Percentiles rank a stretch among this genome's conserved stretches.
phyloP scores from a whole-genome alignment of 1,140 invertebrate genomes.

The Conus betulinus region DNA sequence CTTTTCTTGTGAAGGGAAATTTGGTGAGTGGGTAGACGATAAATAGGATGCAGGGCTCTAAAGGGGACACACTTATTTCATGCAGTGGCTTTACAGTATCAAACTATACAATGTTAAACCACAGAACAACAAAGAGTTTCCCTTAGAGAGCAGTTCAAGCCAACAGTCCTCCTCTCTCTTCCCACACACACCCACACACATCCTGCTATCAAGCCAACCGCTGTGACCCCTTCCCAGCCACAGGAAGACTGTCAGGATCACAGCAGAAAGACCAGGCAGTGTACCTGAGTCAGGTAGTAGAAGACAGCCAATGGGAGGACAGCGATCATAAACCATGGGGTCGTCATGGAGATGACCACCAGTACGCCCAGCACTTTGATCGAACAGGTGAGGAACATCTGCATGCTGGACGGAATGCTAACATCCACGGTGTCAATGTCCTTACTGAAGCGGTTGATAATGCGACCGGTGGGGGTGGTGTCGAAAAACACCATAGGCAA shows the following conservation, averaged over 20 bases:
- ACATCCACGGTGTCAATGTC: conserved; percentile 77
- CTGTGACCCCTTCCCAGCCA: neutral
- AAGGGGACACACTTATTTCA: too few species aligned
- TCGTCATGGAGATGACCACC: conserved; percentile 92
- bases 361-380: conserved; percentile 90
- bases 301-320: conserved; percentile 89
- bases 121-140: too few species aligned
- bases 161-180: too few species aligned
- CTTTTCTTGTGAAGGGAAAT: too few species aligned
- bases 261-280: neutral
- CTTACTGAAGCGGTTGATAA: conserved; percentile 81
- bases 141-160: too few species aligned
- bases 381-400: conserved; percentile 66
- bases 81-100: too few species aligned
- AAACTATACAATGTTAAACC: too few species aligned
- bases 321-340: conserved; percentile 89
- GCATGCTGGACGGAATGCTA: conserved; percentile 66
- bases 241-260: neutral
- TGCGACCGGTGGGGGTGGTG: conserved; percentile 80
- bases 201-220: neutral
- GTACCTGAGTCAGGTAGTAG: conserved; percentile 90
- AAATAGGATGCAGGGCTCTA: too few species aligned
- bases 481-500: conserved; percentile 82
- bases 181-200: neutral
- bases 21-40: too few species aligned